Percentiles rank a stretch among this genome's conserved stretches.
Conservation (phyloP, 2,797 vertebrate species). For the Allochrocebus solatus region DNA sequence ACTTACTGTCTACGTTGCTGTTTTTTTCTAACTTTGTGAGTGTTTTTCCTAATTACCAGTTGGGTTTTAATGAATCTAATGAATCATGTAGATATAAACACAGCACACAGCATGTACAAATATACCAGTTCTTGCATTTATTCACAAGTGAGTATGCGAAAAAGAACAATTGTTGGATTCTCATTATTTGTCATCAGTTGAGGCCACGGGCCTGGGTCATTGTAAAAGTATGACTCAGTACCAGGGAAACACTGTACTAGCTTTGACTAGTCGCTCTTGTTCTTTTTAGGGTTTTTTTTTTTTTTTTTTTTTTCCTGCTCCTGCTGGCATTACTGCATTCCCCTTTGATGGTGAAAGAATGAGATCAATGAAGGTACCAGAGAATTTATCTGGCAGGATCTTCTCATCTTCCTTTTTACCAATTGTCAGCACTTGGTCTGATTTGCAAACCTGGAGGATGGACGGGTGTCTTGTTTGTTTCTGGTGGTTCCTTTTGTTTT, state of each 20-base stretch:
- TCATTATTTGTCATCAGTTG: neutral
- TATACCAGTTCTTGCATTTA: neutral
- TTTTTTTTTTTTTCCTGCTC: too few species aligned
- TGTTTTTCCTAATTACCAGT: neutral
- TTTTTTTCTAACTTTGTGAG: neutral
- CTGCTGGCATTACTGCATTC: neutral
- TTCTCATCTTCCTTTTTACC: neutral
- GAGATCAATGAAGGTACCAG: neutral
- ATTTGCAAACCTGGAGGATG: neutral
- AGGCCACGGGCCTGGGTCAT: neutral
- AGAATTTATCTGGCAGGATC: neutral
- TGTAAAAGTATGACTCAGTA: neutral
- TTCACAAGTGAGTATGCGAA: neutral
- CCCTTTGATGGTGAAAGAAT: neutral
- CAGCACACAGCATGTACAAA: neutral
- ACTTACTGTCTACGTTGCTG: fast-evolving
- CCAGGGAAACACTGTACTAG: neutral
- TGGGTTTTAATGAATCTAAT: neutral
- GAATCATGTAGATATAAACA: neutral
- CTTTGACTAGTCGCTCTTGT: fast-evolving
- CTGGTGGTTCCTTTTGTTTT: neutral
- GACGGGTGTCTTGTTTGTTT: neutral
- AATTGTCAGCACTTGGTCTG: fast-evolving
- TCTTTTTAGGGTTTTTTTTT: neutral
- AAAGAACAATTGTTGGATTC: neutral